Conservation (phyloP, 1,140 invertebrate genomes). For the Trissolcus basalis region DNA sequence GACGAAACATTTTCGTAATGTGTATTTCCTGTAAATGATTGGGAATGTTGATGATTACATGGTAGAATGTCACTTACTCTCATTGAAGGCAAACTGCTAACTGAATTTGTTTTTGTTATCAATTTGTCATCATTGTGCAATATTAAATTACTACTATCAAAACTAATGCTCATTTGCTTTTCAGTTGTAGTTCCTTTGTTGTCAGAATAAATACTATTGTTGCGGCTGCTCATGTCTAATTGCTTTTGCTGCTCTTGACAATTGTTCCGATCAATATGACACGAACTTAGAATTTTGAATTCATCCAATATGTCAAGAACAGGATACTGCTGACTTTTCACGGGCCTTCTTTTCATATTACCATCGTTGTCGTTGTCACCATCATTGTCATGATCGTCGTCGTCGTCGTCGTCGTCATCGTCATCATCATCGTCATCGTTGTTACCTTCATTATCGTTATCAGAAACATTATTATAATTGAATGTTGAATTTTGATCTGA, state of each 20-base stretch:
- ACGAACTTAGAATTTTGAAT: constrained; percentile 78
- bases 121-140: constrained; percentile 51
- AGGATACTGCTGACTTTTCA: constrained; percentile 80
- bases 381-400: too few relatives aligned
- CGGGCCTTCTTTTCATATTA: constrained; percentile 80
- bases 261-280: constrained; percentile 58
- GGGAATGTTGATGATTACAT: constrained; percentile 67
- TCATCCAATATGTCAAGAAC: constrained; percentile 78
- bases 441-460: too few relatives aligned
- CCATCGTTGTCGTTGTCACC: constrained; percentile 14
- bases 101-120: constrained; percentile 69
- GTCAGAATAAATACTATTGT: too few relatives aligned
- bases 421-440: too few relatives aligned
- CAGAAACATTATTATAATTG: too few relatives aligned
- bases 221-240: neutral
- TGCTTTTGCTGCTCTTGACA: neutral
- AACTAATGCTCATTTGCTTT: too few relatives aligned
- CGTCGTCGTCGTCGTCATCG: too few relatives aligned
- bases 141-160: too few relatives aligned
- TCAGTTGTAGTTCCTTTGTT: too few relatives aligned
- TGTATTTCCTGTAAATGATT: constrained; percentile 70
- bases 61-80: constrained; percentile 68
- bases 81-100: constrained; percentile 72
- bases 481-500: constrained; percentile 73
- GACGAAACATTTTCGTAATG: constrained; percentile 73